Conservation (phyloP, 2,113 vertebrate species). For the Pangasianodon gigas region DNA sequence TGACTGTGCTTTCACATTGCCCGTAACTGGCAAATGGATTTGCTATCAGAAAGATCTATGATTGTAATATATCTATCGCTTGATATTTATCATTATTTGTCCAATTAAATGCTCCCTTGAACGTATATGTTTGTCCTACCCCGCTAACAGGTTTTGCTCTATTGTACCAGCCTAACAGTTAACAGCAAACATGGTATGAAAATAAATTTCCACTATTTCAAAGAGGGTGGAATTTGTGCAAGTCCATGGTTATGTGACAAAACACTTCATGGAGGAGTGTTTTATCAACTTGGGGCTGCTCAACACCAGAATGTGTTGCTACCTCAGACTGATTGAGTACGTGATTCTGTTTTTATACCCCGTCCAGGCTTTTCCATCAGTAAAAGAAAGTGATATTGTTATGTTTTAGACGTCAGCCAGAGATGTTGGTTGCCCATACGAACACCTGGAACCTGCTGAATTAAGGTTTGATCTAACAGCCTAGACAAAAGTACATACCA, state of each 20-base stretch:
- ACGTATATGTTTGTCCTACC: not conserved
- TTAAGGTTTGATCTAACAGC: not conserved
- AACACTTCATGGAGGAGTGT: not conserved
- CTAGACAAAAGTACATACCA: not conserved
- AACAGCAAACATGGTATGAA: not conserved
- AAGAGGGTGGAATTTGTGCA: not conserved
- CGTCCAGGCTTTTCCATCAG: not conserved
- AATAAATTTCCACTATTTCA: not conserved
- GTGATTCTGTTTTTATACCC: not conserved
- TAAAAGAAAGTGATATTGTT: not conserved
- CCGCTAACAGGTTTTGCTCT: not conserved
- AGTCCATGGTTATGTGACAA: not conserved
- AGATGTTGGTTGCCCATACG: not conserved
- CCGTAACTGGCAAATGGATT: constrained; percentile 20
- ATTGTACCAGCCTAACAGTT: not conserved
- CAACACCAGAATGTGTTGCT: not conserved
- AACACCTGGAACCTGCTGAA: not conserved
- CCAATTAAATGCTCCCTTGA: not conserved
- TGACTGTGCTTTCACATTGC: constrained; percentile 21
- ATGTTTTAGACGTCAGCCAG: not conserved
- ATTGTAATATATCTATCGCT: not conserved
- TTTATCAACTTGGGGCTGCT: not conserved
- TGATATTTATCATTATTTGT: not conserved
- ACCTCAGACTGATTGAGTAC: not conserved
- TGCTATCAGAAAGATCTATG: not conserved